Conservation (phyloP, 2,888 invertebrate genomes). For the Thysanoteuthis rhombus region DNA sequence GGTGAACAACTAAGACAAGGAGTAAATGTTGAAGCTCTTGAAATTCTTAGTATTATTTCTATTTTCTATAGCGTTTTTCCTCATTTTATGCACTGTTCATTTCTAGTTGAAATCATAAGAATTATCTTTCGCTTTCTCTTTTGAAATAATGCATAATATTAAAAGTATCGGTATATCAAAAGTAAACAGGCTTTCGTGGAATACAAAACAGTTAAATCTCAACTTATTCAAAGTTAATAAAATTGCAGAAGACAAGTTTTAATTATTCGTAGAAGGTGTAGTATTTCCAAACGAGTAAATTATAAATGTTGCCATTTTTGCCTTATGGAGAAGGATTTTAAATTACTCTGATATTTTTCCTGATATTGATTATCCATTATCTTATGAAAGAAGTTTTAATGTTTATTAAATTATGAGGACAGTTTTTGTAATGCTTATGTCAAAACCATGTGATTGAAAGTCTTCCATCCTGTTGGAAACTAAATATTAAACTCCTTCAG, state of each 20-base stretch:
- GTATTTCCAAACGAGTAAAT: background rate
- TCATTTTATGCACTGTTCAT: too few species aligned
- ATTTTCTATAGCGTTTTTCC: too few species aligned
- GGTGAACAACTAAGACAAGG: background rate
- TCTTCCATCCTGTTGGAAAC: background rate
- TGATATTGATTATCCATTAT: background rate
- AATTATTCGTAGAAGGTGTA: background rate
- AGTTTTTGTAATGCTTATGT: background rate
- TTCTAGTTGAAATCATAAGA: too few species aligned
- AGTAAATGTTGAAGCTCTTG: background rate
- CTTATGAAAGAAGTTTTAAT: background rate
- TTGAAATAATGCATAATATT: background rate
- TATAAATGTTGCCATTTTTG: background rate
- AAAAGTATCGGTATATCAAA: background rate
- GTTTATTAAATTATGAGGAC: background rate
- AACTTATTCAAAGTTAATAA: background rate
- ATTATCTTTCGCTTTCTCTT: background rate
- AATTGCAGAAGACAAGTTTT: background rate
- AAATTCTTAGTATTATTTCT: too few species aligned
- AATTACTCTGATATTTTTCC: background rate
- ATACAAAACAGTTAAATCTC: background rate
- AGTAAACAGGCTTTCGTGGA: background rate
- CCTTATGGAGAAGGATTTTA: background rate
- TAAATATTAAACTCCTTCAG: background rate
- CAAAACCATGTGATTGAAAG: background rate